A percentile compares a stretch with the other conserved stretches of the same genome.
phyloP scores from a whole-genome alignment of 2,797 vertebrate species.

The Alauda arvensis region DNA sequence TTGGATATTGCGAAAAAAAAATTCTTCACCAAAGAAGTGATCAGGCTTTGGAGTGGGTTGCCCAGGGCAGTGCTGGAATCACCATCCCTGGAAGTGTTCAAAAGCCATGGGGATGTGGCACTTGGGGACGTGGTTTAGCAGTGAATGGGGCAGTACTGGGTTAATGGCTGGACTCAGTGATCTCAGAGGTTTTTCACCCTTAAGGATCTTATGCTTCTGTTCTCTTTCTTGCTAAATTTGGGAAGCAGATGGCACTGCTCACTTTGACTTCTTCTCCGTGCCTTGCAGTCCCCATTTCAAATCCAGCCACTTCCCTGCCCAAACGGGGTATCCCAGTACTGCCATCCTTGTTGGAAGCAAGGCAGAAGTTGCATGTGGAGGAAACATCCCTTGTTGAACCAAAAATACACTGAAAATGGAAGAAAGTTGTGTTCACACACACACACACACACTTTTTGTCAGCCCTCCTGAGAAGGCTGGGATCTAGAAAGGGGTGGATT shows the following conservation, averaged over 20 bases:
- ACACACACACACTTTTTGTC: background rate
- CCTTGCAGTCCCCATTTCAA: background rate
- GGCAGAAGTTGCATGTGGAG: background rate
- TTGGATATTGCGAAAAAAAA: background rate
- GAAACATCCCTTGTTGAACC: background rate
- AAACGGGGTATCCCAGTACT: background rate
- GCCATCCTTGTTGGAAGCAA: background rate
- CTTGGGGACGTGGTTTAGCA: background rate
- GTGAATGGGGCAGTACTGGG: background rate
- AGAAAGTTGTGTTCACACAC: background rate
- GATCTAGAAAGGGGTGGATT: background rate
- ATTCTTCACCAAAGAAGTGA: background rate
- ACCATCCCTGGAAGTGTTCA: background rate
- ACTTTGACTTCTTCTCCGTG: background rate
- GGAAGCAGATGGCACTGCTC: background rate
- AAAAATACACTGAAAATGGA: background rate
- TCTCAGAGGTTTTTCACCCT: background rate
- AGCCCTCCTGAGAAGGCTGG: background rate
- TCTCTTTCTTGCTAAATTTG: background rate
- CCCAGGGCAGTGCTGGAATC: background rate
- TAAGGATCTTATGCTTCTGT: background rate
- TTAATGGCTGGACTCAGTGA: accelerated
- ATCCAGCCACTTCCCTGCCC: background rate
- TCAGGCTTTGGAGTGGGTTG: background rate
- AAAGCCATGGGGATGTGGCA: background rate